Base-by-base conservation (phyloP, 2,113 vertebrate species). In the Pygoscelis antarcticus region DNA sequence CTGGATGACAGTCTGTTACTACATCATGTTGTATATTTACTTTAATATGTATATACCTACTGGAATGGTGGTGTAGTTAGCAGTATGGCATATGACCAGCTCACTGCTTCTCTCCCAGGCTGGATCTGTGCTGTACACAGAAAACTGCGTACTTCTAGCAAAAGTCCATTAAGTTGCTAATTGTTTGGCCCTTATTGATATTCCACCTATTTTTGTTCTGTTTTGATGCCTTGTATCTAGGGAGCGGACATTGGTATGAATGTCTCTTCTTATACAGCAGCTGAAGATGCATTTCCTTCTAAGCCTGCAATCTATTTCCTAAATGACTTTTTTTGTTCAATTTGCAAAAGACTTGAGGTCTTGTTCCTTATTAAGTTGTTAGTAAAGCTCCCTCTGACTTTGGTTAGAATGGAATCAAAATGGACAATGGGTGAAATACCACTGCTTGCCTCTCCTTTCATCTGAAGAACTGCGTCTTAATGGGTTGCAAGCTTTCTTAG, bases 401-500 rank as follows among this genome's bases (percentile, higher is more conserved):
- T 66, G 90, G 69, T 93, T 87, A 87, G 69, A 18, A 38, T 30
- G 65, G 83, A 90, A 87, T n/a, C 40, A 34, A 5, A 80, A 34
- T 0, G 6, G 80, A 82, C 88, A 90, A 65, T 87, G 80, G 65
- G 57, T 55, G 55, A 72, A 89, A 78, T 82, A 70, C 71, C 80
- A 55, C 55, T 17, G 71, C 68, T 40, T 80, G 54, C 68, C n/a
- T 78, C 76, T 81, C 40, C 69, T 90, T 91, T 88, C 76, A 71
- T 82, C n/a, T 40, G 1, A 8, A 65, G 64, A 19, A 13, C 86
- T 87, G 36, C 5, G 49, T 52, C 88, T 86, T 78, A 70, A 86
- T 79, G 72, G 57, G 40, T 76, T 87, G 57, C 93, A 87, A 42
- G 58, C 83, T 79, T 89, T 77, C 89, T 79, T 70, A 54, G 80